Conservation (phyloP, 2,797 vertebrate species). For the Enteromius thamalakanensis region DNA sequence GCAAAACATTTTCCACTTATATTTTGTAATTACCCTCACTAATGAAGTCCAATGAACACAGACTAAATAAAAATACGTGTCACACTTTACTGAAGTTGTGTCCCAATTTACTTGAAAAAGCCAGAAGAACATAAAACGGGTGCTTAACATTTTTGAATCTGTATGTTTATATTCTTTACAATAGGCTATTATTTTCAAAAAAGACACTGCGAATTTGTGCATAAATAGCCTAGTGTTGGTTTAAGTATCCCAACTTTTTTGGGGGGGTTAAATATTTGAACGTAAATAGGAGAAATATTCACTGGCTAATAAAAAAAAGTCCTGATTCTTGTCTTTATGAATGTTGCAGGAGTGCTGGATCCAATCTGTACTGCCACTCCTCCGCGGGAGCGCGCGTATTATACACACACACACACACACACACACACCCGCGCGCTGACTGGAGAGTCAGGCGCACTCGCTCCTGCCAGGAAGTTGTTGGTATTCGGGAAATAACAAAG, state of each 20-base stretch:
- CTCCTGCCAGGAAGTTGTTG: constrained; percentile 70
- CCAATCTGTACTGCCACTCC: constrained; percentile 71
- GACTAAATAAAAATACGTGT: neutral
- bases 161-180: neutral
- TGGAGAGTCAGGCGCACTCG: constrained; percentile 31
- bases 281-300: neutral
- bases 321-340: neutral
- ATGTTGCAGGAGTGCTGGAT: constrained; percentile 3
- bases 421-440: constrained; percentile 51
- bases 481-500: constrained; percentile 62
- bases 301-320: neutral
- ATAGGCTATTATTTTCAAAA: too few relatives aligned
- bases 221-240: neutral
- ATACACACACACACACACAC: constrained; percentile 63
- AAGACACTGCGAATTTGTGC: neutral
- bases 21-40: neutral
- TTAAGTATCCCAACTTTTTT: neutral
- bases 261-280: neutral
- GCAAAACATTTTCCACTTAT: neutral
- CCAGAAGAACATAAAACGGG: neutral
- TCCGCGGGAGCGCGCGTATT: constrained; percentile 71
- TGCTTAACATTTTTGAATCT: neutral
- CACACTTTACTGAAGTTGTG: neutral
- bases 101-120: neutral
- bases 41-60: neutral